Conservation (phyloP, 1,140 invertebrate species). For the Drosophila ananassae region DNA sequence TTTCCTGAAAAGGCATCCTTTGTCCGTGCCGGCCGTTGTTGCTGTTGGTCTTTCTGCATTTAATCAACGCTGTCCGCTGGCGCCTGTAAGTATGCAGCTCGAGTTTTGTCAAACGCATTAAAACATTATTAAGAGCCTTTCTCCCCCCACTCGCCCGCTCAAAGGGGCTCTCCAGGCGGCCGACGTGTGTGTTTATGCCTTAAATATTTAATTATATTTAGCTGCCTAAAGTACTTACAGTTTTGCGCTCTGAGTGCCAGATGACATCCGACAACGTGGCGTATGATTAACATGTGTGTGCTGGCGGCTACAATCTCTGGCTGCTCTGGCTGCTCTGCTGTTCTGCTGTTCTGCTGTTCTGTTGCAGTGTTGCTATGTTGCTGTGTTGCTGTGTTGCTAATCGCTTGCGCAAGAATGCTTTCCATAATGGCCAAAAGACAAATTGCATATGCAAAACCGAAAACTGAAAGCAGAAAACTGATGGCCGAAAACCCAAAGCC, state of each 20-base stretch:
- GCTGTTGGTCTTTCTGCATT: conserved; percentile 55
- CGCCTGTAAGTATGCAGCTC: conserved; percentile 73
- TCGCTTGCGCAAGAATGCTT: conserved; percentile 56
- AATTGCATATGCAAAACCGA: conserved; percentile 47
- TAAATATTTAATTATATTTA: conserved; percentile 83
- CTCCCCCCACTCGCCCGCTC: neutral
- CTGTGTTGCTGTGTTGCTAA: conserved; percentile 30
- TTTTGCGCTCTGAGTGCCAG: conserved; percentile 75
- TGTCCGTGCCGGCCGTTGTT: conserved; percentile 24
- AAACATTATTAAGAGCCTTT: conserved; percentile 72
- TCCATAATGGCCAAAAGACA: conserved; percentile 52
- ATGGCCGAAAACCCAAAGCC: neutral
- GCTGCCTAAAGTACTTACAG: conserved; percentile 80
- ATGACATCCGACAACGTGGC: conserved; percentile 46
- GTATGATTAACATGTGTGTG: conserved; percentile 62
- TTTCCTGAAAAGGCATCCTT: neutral
- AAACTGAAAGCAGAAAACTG: conserved; percentile 25
- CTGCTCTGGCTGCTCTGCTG: neutral
- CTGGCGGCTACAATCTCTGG: conserved; percentile 3
- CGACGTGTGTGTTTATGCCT: conserved; percentile 41
- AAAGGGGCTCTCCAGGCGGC: no score
- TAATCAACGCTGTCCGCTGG: conserved; percentile 70
- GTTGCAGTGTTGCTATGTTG: neutral
- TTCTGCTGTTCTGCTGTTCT: neutral
- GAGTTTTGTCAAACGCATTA: conserved; percentile 79